Base-by-base conservation (phyloP, 1,140 invertebrate genomes). In the Episyrphus balteatus region DNA sequence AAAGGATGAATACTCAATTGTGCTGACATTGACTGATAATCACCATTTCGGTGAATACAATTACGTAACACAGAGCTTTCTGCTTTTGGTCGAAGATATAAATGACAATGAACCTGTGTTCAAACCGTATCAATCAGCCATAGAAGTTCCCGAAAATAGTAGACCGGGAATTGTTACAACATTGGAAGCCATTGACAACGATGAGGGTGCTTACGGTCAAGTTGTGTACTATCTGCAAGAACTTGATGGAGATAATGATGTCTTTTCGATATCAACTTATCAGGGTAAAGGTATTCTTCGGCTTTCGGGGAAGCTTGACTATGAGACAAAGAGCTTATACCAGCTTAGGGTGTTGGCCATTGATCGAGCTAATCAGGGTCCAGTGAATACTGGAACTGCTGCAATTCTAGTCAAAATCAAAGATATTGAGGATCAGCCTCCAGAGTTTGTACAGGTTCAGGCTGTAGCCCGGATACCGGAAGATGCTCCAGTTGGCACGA, bases 71-170 rank as follows among this genome's bases (percentile, higher is more conserved):
- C 90, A 93, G 71, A 90, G 88, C 59, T 77, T 94, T 44, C 70
- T 93, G 45, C 69, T 93, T 13, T 72, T 92, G 41, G 88, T 94
- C 1, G 89, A 93, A 70, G 91, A 95, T 66, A 83, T 90, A 10
- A 94, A 94, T 57, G 91, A 94, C 71, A 91, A 91, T 72, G 80
- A 81, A 50, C 90, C 91, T 5, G 76, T 89, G 42, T 94, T 93
- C 67, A 80, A 83, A 57, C 83, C 86, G 12, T 90, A 91, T 70
- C 83, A 85, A 50, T 80, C 85, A 5, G 84, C 87, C 30, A 72
- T 94, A 42, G 81, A 79, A 43, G 74, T 93, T 3, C 77, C 75
- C 41, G 89, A 94, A 73, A 81, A 92, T 65, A 79, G 82, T 33
- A 68, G 74, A 1, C 80, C 84, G 1, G 78, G 82, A 12, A 71